Evolutionary conservation across 2,888 invertebrate species (phyloP).

Genomic region (Sarcophaga rosellei): DNA sequence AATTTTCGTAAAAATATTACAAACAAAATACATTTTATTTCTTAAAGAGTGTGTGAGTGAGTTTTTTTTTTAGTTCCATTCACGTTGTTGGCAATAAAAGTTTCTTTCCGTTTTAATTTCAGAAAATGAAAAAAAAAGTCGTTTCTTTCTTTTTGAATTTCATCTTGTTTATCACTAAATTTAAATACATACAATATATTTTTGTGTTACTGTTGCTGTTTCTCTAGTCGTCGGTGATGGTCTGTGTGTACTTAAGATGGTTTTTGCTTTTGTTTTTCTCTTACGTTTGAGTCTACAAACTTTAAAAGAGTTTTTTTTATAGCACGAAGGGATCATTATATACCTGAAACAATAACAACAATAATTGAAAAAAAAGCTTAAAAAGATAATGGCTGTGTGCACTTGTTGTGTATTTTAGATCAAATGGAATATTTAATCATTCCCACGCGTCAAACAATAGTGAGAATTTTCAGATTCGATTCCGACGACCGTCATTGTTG

Average conservation of each 20-base stretch:
- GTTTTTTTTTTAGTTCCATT: constrained; percentile 37
- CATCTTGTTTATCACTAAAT: constrained; percentile 64
- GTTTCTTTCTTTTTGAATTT: constrained; percentile 5
- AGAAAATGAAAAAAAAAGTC: background rate
- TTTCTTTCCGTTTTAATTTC: constrained; percentile 50
- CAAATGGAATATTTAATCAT: constrained; percentile 70
- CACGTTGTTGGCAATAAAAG: constrained; percentile 47
- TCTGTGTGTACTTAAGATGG: background rate
- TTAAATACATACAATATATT: constrained; percentile 62
- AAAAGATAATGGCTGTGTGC: constrained; percentile 39
- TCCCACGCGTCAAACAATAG: constrained; percentile 71
- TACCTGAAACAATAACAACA: constrained; percentile 40
- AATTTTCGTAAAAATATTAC: constrained; percentile 20
- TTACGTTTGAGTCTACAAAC: constrained; percentile 38
- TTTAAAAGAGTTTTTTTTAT: constrained; percentile 59
- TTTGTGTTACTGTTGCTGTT: constrained; percentile 11
- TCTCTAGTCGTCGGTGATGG: constrained; percentile 1
- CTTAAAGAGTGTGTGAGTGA: constrained; percentile 22
- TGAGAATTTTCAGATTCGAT: constrained; percentile 69
- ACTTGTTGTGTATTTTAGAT: constrained; percentile 60
- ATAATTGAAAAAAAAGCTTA: constrained; percentile 36
- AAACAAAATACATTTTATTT: constrained; percentile 20
- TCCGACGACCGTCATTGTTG: constrained; percentile 67
- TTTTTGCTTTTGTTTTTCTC: background rate
- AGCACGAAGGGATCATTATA: constrained; percentile 68